Base-by-base conservation (phyloP, 2,113 vertebrate species). In the Rhombomys opimus region DNA sequence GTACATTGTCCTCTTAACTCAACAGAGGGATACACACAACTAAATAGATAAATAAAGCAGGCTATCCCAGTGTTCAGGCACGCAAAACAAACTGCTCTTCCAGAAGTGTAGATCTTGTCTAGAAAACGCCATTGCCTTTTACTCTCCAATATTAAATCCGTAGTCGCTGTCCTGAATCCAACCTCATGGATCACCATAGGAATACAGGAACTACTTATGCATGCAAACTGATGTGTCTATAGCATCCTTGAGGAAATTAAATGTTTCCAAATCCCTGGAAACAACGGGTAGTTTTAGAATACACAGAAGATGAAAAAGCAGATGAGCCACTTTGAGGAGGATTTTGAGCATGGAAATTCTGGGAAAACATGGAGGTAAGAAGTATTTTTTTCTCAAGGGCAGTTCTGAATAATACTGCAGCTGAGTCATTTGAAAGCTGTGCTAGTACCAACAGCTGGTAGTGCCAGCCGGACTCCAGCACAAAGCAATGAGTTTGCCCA, bases 141-240 rank as follows among this genome's bases (percentile, higher is more conserved):
- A 54, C 3, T 87, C 38, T 30, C 1, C 23, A 25, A 52, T 57
- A 67, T 32, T 22, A 50, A 75, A 30, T 35, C 78, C 4, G 5
- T 41, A 7, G 15, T 27, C 68, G 15, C 7, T 35, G 5, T 22
- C 61, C 41, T 86, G 67, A 70, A 87, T 87, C 18, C 46, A 23
- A 38, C 5, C 0, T 23, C 68, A 22, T 35, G 0, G 7, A 23
- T 32, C 0, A 2, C 8, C 22, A 32, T n/a, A 38, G 22, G 20
- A 27, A 32, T 63, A 38, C 17, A 25, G 67, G 3, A 46, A 46
- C 25, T 25, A 27, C 3, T 1, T 52, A 15, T 32, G 6, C 9
- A 5, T 25, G 18, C 35, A 67, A 32, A 65, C 7, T 25, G 75
- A 76, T 57, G 14, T 73, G 25, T 50, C 41, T n/a, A 3, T 10